Conservation (phyloP, 2,113 vertebrate genomes). For the Uria aalge region DNA sequence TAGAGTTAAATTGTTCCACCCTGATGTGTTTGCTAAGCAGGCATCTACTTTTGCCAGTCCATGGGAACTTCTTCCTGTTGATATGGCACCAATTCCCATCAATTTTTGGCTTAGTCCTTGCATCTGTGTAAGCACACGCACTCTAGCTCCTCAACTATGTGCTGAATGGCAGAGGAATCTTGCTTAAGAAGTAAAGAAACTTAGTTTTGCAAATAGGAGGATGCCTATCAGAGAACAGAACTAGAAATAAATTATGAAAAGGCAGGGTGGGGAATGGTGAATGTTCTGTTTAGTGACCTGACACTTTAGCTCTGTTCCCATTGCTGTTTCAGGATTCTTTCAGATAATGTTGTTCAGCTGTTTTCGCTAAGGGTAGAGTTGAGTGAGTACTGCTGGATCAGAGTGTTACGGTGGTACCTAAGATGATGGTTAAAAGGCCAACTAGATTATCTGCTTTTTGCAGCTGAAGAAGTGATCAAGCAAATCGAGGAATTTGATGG, state of each 20-base stretch:
- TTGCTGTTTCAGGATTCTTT: background rate
- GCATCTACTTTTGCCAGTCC: background rate
- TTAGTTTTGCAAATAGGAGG: background rate
- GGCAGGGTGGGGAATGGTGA: background rate
- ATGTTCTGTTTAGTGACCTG: background rate
- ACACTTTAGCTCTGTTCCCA: background rate
- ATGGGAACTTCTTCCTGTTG: background rate
- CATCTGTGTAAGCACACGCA: background rate
- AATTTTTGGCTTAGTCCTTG: background rate
- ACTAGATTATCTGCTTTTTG: background rate
- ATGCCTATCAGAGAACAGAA: background rate
- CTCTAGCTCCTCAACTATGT: background rate
- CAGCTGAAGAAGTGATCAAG: constrained; percentile 88
- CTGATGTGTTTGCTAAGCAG: background rate
- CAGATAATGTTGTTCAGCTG: background rate
- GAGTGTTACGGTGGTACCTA: background rate
- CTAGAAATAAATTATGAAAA: background rate
- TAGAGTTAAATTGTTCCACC: background rate
- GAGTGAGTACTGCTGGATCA: background rate
- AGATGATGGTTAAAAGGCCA: background rate
- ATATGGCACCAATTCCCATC: background rate
- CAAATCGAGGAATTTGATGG: constrained; percentile 87
- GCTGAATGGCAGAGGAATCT: background rate
- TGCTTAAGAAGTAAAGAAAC: background rate
- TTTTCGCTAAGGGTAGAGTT: background rate